Conservation (phyloP, 92 coral and sea anemone species). For the Actinernus sp. region DNA sequence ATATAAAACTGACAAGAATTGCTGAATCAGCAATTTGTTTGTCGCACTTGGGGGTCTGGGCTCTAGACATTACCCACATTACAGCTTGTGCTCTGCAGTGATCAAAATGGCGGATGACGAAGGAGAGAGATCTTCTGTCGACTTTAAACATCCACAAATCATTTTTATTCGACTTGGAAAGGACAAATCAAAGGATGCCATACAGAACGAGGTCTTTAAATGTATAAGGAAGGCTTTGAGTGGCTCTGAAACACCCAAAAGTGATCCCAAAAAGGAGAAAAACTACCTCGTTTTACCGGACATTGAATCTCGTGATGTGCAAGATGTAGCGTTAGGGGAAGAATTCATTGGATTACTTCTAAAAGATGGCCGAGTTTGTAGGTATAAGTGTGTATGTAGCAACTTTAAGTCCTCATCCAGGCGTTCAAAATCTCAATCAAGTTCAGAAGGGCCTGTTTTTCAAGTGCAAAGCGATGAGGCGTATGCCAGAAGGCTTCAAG, state of each 20-base stretch:
- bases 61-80: slow-evolving; percentile 11
- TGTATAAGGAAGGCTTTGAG: slow-evolving; percentile 59
- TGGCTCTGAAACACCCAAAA: slow-evolving; percentile 30
- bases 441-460: slow-evolving; percentile 62
- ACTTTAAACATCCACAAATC: slow-evolving; percentile 63
- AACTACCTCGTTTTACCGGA: slow-evolving; percentile 58
- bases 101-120: slow-evolving; percentile 78
- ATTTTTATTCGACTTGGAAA: slow-evolving; percentile 82
- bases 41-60: slow-evolving; percentile 31
- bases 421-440: slow-evolving; percentile 23
- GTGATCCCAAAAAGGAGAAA: slow-evolving; percentile 46
- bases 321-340: slow-evolving; percentile 85
- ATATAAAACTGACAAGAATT: too few relatives aligned
- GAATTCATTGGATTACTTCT: slow-evolving; percentile 80
- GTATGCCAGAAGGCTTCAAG: slow-evolving; percentile 76
- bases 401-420: slow-evolving; percentile 62
- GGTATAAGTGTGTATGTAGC: slow-evolving; percentile 80
- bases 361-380: slow-evolving; percentile 86
- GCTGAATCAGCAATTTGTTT: too few relatives aligned
- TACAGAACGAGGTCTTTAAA: slow-evolving; percentile 81
- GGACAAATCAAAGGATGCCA: slow-evolving; percentile 81
- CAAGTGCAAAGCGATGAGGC: slow-evolving; percentile 88
- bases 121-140: slow-evolving; percentile 12
- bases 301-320: slow-evolving; percentile 58
- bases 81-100: too few relatives aligned